Percentiles rank a stretch among this genome's conserved stretches.
Conservation (phyloP, 1,140 invertebrate species). For the Pachyrhynchus sulphureomaculatus region DNA sequence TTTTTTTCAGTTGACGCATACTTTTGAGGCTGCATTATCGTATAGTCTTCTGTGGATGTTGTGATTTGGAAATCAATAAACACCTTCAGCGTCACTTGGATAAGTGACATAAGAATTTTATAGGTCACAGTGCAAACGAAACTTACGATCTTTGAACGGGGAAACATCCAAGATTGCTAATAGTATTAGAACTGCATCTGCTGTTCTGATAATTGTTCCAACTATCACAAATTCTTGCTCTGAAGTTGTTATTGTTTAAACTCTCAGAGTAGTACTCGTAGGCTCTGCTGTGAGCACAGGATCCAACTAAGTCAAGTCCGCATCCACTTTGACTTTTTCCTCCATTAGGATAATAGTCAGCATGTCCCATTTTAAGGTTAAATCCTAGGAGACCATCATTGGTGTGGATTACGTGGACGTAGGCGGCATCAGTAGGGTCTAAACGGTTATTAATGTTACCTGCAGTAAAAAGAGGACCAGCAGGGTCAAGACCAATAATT, state of each 20-base stretch:
- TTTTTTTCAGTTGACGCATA: too few relatives aligned
- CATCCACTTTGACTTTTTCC: constrained; percentile 70
- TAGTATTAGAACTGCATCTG: constrained; percentile 55
- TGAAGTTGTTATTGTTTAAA: constrained; percentile 40
- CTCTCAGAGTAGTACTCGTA: constrained; percentile 56
- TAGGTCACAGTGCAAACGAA: too few relatives aligned
- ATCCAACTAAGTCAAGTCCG: constrained; percentile 50
- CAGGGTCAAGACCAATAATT: constrained; percentile 56
- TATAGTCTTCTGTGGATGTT: too few relatives aligned
- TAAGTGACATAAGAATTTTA: too few relatives aligned
- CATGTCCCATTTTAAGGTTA: constrained; percentile 62
- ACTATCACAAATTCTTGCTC: constrained; percentile 56
- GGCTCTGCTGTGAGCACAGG: constrained; percentile 60
- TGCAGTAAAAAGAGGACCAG: constrained; percentile 56
- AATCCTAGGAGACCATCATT: constrained; percentile 62
- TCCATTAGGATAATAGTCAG: constrained; percentile 73
- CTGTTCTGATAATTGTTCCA: constrained; percentile 58
- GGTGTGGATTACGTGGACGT: constrained; percentile 67
- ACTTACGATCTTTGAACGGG: constrained; percentile 49
- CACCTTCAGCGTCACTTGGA: too few relatives aligned
- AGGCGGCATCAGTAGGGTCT: constrained; percentile 61
- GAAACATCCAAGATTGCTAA: constrained; percentile 59
- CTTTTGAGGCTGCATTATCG: too few relatives aligned
- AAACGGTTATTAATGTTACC: constrained; percentile 55
- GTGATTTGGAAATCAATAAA: too few relatives aligned